Percentiles rank a stretch among this genome's conserved stretches.
Evolutionary conservation across 2,888 invertebrate species (phyloP).

Genomic region (Helicoverpa assulta): DNA sequence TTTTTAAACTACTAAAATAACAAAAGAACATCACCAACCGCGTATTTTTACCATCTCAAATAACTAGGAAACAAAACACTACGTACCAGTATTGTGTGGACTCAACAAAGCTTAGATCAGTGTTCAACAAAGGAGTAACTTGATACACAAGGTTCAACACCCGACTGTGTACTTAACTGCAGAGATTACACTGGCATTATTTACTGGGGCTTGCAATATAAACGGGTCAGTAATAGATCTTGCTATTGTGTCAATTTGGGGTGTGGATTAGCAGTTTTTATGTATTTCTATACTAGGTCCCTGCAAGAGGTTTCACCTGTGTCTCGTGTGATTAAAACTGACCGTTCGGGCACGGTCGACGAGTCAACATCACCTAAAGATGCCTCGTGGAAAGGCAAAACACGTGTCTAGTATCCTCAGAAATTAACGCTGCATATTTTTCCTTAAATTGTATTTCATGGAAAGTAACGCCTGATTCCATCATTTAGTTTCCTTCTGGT

Average conservation of each 20-base stretch:
- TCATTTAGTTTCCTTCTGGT: too few species aligned
- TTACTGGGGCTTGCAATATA: background rate
- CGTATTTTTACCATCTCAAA: conserved; percentile 36
- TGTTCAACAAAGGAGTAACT: conserved; percentile 55
- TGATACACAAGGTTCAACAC: conserved; percentile 50
- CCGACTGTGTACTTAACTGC: conserved; percentile 19
- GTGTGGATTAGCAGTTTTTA: too few species aligned
- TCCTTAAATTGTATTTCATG: too few species aligned
- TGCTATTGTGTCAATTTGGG: background rate
- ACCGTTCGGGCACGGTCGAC: too few species aligned
- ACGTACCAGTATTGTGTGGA: conserved; percentile 40
- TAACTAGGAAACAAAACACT: conserved; percentile 46
- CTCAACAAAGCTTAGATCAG: conserved; percentile 38
- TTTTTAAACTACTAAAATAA: background rate
- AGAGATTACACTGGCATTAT: conserved; percentile 21
- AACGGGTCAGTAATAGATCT: background rate
- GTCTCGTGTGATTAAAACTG: too few species aligned
- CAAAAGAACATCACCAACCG: conserved; percentile 3
- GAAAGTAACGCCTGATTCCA: too few species aligned
- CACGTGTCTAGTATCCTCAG: too few species aligned
- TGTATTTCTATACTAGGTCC: too few species aligned
- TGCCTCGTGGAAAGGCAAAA: too few species aligned
- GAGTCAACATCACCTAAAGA: too few species aligned
- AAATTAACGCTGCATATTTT: too few species aligned
- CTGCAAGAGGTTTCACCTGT: too few species aligned